Conservation (phyloP, 2,113 vertebrate genomes). For the Rhadina sibilatrix region DNA sequence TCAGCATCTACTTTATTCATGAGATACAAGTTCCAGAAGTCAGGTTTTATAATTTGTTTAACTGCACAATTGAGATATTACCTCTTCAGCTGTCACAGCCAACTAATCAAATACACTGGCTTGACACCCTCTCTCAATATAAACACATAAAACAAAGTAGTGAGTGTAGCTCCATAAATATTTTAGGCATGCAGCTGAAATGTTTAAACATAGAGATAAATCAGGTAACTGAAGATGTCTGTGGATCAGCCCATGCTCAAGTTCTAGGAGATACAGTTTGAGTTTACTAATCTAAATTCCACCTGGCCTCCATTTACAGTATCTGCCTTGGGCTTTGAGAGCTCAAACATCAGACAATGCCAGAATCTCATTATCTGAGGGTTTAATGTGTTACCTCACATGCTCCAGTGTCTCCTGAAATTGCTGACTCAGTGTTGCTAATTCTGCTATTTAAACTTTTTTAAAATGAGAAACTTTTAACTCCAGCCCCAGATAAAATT, state of each 20-base stretch:
- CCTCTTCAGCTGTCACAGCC: constrained; percentile 19
- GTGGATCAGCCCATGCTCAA: not conserved
- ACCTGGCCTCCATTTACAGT: not conserved
- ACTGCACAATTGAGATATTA: not conserved
- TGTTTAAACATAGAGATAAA: not conserved
- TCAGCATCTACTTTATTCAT: constrained; percentile 4
- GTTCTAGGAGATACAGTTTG: not conserved
- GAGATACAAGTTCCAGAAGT: constrained; percentile 4
- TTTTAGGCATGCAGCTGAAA: constrained; percentile 27
- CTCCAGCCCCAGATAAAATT: not conserved
- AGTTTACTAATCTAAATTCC: not conserved
- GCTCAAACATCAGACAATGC: not conserved
- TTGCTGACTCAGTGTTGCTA: not conserved
- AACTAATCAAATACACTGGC: not conserved
- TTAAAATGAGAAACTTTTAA: not conserved
- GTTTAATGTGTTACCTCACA: not conserved
- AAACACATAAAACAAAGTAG: not conserved
- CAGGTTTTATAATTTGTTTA: constrained; percentile 18
- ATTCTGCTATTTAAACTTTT: not conserved
- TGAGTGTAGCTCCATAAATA: not conserved
- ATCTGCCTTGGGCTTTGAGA: not conserved
- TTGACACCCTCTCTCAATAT: not conserved
- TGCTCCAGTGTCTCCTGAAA: not conserved
- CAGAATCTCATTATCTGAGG: not conserved
- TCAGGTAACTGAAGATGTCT: not conserved